Evolutionary conservation across 2,113 vertebrate species (phyloP).

Genomic region (Pavo muticus): DNA sequence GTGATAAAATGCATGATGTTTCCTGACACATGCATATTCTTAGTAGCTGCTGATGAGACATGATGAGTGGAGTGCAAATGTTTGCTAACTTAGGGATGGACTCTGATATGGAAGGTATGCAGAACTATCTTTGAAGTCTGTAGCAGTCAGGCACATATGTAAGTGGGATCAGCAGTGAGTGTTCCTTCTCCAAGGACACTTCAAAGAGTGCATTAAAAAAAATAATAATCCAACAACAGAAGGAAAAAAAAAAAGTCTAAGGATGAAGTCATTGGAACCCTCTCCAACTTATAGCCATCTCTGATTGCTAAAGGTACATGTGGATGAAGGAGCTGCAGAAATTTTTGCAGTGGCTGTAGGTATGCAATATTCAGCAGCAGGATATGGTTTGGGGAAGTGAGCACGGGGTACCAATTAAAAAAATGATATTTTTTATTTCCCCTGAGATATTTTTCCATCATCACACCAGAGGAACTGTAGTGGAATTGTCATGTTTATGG

Average conservation of each 20-base stretch:
- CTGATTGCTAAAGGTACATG: neutral
- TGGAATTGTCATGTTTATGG: neutral
- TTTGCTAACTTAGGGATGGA: constrained; percentile 31
- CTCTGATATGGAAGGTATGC: constrained; percentile 43
- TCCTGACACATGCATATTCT: constrained; percentile 49
- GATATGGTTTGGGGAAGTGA: neutral
- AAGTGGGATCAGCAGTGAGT: neutral
- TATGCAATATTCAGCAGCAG: neutral
- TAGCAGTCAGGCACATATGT: neutral
- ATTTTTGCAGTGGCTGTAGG: neutral
- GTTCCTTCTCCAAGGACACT: neutral
- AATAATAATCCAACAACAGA: neutral
- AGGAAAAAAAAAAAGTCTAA: neutral
- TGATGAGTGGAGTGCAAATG: constrained; percentile 37
- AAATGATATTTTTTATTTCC: neutral
- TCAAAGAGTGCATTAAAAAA: neutral
- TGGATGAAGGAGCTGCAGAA: neutral
- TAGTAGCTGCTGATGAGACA: constrained; percentile 57
- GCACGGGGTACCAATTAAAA: neutral
- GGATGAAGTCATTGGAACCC: neutral
- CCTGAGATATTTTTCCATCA: neutral
- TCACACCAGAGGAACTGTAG: neutral
- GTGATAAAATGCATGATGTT: neutral
- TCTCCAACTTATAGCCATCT: neutral
- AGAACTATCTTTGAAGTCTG: constrained; percentile 26